phyloP scores from a whole-genome alignment of 2,113 vertebrate species.

The Leptobrachium leishanense region DNA sequence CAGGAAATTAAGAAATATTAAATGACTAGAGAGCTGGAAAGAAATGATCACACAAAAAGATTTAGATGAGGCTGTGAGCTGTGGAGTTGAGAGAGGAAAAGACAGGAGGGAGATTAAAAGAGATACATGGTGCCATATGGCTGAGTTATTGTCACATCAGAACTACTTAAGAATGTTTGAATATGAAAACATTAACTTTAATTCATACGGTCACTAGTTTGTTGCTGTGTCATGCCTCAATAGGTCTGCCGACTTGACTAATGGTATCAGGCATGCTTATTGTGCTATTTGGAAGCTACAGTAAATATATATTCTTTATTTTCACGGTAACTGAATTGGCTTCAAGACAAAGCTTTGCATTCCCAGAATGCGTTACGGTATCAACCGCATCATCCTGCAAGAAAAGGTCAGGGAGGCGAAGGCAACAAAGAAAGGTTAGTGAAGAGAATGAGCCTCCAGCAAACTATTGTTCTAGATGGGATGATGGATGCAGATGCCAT shows the following conservation, averaged over 20 bases:
- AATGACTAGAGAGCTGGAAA: constrained; percentile 7
- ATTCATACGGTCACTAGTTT: constrained; percentile 40
- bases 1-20: constrained; percentile 11
- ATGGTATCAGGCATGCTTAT: constrained; percentile 25
- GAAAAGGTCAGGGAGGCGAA: constrained; percentile 32
- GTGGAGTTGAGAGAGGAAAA: constrained; percentile 15
- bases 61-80: constrained; percentile 27
- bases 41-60: constrained; percentile 21
- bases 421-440: constrained; percentile 41
- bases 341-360: constrained; percentile 15
- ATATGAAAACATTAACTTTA: constrained; percentile 44
- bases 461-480: background rate
- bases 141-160: constrained; percentile 43
- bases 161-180: constrained; percentile 41
- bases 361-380: constrained; percentile 9
- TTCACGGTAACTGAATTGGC: constrained; percentile 25
- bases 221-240: constrained; percentile 27
- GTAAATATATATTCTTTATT: constrained; percentile 18
- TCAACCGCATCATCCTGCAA: constrained; percentile 19
- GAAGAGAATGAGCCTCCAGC: constrained; percentile 20
- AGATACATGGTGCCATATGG: constrained; percentile 46
- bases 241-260: constrained; percentile 23
- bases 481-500: background rate
- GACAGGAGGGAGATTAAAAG: constrained; percentile 41
- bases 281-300: constrained; percentile 11